Evolutionary conservation across 1,140 invertebrate species (phyloP).

Genomic region (Drosophila novamexicana): DNA sequence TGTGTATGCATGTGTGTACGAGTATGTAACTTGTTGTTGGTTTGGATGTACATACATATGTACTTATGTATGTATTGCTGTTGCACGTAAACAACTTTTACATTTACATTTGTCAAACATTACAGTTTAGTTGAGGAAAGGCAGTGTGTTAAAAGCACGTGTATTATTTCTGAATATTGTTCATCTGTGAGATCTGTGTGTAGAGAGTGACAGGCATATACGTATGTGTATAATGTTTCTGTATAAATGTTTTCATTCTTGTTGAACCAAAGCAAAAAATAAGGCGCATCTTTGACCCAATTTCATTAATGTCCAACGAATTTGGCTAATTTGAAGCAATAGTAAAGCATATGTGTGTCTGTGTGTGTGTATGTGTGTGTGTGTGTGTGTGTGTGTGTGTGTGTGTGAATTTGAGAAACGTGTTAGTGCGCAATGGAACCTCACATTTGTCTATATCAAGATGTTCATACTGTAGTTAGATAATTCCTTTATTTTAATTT

Average conservation of each 20-base stretch:
- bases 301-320: constrained; percentile 1
- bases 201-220: constrained; percentile 23
- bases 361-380: constrained; percentile 24
- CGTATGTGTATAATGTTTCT: neutral
- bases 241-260: neutral
- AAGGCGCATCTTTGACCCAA: neutral
- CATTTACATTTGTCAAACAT: constrained; percentile 27
- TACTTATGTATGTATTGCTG: constrained; percentile 16
- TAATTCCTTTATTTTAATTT: constrained; percentile 10
- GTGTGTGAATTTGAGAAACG: constrained; percentile 28
- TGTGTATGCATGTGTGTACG: constrained; percentile 32
- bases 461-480: constrained; percentile 6
- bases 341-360: constrained; percentile 28
- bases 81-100: constrained; percentile 34
- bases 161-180: constrained; percentile 6
- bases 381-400: constrained; percentile 25
- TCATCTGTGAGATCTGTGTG: constrained; percentile 4
- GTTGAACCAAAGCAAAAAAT: neutral
- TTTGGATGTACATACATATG: constrained; percentile 14
- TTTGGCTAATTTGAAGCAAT: constrained; percentile 21
- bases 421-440: constrained; percentile 71
- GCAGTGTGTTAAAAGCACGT: constrained; percentile 62
- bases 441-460: constrained; percentile 36
- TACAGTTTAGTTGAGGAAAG: constrained; percentile 37
- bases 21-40: constrained; percentile 8